phyloP scores from a whole-genome alignment of 2,113 vertebrate species.

The Equus quagga region DNA sequence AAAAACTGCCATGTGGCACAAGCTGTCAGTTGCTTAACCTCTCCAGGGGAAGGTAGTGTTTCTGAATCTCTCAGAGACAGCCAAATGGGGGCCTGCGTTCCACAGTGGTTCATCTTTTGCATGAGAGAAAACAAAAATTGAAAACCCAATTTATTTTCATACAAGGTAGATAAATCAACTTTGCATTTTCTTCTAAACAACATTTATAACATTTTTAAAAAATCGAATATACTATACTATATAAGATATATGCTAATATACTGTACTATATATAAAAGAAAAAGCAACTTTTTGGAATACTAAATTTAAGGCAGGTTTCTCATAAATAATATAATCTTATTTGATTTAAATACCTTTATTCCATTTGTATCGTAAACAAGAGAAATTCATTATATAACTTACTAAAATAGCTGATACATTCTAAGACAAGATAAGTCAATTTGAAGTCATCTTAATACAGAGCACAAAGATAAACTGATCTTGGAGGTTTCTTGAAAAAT shows the following conservation, averaged over 20 bases:
- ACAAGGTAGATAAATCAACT: background rate
- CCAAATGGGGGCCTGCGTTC: constrained; percentile 95
- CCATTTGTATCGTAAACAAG: background rate
- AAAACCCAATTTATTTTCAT: constrained; percentile 38
- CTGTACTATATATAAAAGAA: background rate
- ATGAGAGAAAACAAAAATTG: constrained; percentile 49
- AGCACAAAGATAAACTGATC: background rate
- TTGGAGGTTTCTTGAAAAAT: background rate
- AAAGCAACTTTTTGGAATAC: background rate
- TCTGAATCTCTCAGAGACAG: constrained; percentile 91
- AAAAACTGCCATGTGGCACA: constrained; percentile 94
- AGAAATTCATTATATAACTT: constrained; percentile 5
- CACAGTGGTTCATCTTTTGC: constrained; percentile 93
- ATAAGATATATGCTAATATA: background rate
- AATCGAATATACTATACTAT: background rate
- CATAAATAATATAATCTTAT: background rate
- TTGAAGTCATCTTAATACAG: background rate
- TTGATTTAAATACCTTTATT: background rate
- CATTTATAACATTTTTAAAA: background rate
- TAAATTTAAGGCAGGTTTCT: background rate
- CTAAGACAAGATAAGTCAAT: background rate
- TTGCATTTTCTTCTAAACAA: background rate
- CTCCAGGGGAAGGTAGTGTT: constrained; percentile 89
- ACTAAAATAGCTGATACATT: background rate
- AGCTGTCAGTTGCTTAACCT: constrained; percentile 91